Base-by-base conservation (phyloP, 2,797 vertebrate genomes). In the Coracias cyanogaster region DNA sequence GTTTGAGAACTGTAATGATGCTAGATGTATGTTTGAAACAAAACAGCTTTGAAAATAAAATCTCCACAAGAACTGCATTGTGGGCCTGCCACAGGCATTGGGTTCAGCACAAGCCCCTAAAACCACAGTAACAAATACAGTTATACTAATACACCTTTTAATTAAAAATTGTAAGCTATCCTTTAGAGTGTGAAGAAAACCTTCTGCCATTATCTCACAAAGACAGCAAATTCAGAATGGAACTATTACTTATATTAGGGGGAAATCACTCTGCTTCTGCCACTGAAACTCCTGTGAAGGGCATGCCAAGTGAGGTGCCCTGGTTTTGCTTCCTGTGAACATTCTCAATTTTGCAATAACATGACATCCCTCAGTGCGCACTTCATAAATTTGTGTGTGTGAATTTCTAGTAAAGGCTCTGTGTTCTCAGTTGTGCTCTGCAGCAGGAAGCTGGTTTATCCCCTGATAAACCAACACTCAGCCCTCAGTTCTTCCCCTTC, bases 361-460 rank as follows among this genome's bases (percentile, higher is more conserved):
- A 6, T 3, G 2, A 25, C 41, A 46, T 33, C 12, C 2, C 69
- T 24, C 4, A 5, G 7, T 0, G 1, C 15, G 24, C 3, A 0
- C 39, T 82, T 45, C 1, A 7, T 20, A 89, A 45, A n/a, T 10
- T 3, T 1, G 4, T 5, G 33, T 31, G 29, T 4, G 7, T 28
- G 69, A 67, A 2, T 48, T 29, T 66, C 39, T 55, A 66, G 84
- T 8, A 52, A 51, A 72, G 45, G 49, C 24, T 67, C 69, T 1
- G 9, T 19, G 29, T 11, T 61, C 82, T 77, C 29, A 13, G 69
- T 28, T 3, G 35, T 33, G 37, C 12, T 60, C 66, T 82, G 77
- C 79, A 70, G 87, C 85, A 88, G 92, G 71, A 86, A 86, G 54
- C 57, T 45, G 54, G 25, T 43, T 66, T 86, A 74, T 83, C 15